Conservation (phyloP, 2,113 vertebrate genomes). For the Scophthalmus maximus region DNA sequence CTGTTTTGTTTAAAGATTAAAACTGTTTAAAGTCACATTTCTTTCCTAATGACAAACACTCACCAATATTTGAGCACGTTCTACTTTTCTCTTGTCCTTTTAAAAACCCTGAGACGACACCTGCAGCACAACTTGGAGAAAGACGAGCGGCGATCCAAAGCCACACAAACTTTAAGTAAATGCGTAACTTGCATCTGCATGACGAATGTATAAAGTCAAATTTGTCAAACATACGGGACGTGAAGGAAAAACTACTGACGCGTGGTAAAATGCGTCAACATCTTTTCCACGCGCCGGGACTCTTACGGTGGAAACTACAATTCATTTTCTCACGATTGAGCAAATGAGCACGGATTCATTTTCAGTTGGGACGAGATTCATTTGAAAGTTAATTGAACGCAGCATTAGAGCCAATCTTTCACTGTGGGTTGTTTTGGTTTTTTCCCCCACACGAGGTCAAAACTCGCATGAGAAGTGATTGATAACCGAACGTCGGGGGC, state of each 20-base stretch:
- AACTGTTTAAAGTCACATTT: slow-evolving; percentile 37
- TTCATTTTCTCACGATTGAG: neutral
- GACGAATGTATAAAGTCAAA: slow-evolving; percentile 8
- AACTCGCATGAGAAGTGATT: slow-evolving; percentile 22
- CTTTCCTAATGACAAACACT: slow-evolving; percentile 27
- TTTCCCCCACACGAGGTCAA: slow-evolving; percentile 14
- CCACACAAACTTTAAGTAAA: neutral
- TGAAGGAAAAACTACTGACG: neutral
- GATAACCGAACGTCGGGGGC: slow-evolving; percentile 39
- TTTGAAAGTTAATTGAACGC: slow-evolving; percentile 17
- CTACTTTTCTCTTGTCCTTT: neutral
- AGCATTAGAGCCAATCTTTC: slow-evolving; percentile 5
- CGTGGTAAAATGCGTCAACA: slow-evolving; percentile 2
- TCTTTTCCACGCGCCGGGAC: neutral
- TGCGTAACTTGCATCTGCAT: neutral
- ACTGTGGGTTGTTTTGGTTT: neutral
- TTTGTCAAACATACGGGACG: neutral
- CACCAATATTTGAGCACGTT: neutral
- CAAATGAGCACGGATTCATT: neutral
- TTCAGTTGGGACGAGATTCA: neutral
- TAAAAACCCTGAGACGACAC: neutral
- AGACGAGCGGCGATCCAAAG: neutral
- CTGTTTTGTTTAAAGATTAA: neutral
- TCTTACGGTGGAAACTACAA: neutral
- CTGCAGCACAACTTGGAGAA: neutral